Evolutionary conservation across 2,113 vertebrate genomes (phyloP), one percentile per base, ranked within the genome.

Genomic region (Eudyptes chrysolophus): DNA sequence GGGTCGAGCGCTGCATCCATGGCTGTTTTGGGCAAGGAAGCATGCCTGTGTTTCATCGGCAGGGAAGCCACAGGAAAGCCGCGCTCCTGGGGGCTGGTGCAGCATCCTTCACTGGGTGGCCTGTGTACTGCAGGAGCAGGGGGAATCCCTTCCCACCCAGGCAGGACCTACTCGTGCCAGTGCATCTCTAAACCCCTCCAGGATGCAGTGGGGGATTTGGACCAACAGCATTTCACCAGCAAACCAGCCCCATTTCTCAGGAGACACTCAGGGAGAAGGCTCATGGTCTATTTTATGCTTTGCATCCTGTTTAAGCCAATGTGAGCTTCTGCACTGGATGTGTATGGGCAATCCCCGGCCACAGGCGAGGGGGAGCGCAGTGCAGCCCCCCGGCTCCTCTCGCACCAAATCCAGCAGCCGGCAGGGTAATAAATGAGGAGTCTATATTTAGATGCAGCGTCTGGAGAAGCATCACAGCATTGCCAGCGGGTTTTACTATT

Each of bases 371-470:
- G 81, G 68, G 48, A 94, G 79, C 36, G 11, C 72, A 77, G 66
- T 34, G 80, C 71, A 92, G 85, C 77, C 85, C 94, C 81, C 92
- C 22, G 3, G 86, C 80, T 97, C 76, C 70, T 87, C 75, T 90
- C 17, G 3, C 89, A 94, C 95, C 72, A 52, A 65, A 71, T 64
- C 60, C 88, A 90, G 96, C 87, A 92, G 96, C 94, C 8, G 1
- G 81, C 92, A 86, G 60, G 80, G 79, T 96, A 96, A 97, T 95
- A 97, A 96, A 98, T 95, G 94, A 95, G 92, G 62, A 79, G 52
- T 95, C 96, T 98, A 96, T 95, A 97, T 98, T 98, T 98, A 98
- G 97, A 38, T 75, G 42, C 83, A 7, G 90, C 19, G 68, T 93
- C 91, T 97, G 93, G 92, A 97, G 93, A 74, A 94, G 89, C 42